Conservation (phyloP, 2,797 vertebrate species). For the Muscicapa comitata region DNA sequence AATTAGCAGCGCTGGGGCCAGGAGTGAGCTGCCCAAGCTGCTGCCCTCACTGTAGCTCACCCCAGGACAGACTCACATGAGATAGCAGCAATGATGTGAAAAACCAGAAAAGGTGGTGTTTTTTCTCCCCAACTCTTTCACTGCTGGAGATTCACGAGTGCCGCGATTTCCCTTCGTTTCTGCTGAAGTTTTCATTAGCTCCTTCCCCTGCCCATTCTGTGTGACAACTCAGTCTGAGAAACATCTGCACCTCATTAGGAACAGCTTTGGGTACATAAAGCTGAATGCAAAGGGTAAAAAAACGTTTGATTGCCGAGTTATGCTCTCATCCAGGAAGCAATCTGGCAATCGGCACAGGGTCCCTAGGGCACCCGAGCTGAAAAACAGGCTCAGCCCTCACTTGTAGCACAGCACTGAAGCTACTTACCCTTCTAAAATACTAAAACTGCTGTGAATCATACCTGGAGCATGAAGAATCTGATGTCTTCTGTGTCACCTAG, state of each 20-base stretch:
- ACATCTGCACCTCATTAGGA: constrained; percentile 49
- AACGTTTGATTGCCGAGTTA: not conserved
- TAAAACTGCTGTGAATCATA: not conserved
- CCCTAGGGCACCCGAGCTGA: not conserved
- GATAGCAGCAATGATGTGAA: not conserved
- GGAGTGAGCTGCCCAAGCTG: not conserved
- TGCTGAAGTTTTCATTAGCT: not conserved
- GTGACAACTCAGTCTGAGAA: not conserved
- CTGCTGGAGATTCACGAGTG: not conserved
- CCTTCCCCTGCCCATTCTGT: not conserved
- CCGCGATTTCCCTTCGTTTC: fast-evolving
- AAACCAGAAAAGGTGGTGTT: not conserved
- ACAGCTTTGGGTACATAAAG: constrained; percentile 20
- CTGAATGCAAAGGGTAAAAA: constrained; percentile 14
- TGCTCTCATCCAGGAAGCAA: not conserved
- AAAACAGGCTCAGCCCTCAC: not conserved
- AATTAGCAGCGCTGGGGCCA: not conserved
- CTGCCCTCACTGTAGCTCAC: not conserved
- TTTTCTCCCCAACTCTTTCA: not conserved
- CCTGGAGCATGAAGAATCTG: not conserved
- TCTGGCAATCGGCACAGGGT: not conserved
- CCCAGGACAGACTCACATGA: not conserved
- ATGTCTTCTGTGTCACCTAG: not conserved
- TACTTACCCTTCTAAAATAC: not conserved
- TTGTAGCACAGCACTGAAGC: not conserved